Evolutionary conservation across 2,888 invertebrate species (phyloP), one percentile per base, ranked within the genome.

Genomic region (Lumbricus terrestris): DNA sequence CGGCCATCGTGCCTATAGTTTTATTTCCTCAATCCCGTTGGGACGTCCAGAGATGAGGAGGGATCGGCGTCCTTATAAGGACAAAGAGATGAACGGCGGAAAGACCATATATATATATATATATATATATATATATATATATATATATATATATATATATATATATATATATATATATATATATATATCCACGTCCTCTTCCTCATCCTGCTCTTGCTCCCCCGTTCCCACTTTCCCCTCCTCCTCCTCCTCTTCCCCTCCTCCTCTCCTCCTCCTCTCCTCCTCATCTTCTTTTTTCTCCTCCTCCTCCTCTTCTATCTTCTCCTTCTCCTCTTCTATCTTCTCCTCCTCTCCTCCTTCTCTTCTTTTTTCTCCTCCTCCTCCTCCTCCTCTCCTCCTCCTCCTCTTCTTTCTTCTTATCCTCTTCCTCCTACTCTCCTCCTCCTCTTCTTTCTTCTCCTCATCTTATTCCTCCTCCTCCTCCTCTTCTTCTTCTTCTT

Each of bases 371-470:
- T 54, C 35, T 47, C 89, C 5, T 89, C 89, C 35, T 47, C 89
- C 35, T 47, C 89, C 5, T 89, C 89, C 35, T 47, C 89, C 35
- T 89, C 89, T 89, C 33, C 47, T 89, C 47, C 89, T 89, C 47
- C 89, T 89, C 40, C 89, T 89, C 47, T 42, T 89, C 47, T 42
- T 89, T 13, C 89, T 40, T 89, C 89, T 40, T 37, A 13, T 40
- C 47, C 89, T 40, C 40, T 42, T 89, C 37, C 88, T 88, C 37
- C 88, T 88, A 13, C 88, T 88, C 88, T 88, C 37, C 88, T 88
- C 37, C 88, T 88, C 37, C 35, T 88, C 15, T 20, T 88, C 37
- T 20, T 88, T 15, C 88, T 88, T 16, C 35, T 88, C 33, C 88
- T 38, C n/a, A 8, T 88, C 37, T 20, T 88, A 6, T 20, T 35